Conservation (phyloP, 2,113 vertebrate species). For the Syngnathus typhle region DNA sequence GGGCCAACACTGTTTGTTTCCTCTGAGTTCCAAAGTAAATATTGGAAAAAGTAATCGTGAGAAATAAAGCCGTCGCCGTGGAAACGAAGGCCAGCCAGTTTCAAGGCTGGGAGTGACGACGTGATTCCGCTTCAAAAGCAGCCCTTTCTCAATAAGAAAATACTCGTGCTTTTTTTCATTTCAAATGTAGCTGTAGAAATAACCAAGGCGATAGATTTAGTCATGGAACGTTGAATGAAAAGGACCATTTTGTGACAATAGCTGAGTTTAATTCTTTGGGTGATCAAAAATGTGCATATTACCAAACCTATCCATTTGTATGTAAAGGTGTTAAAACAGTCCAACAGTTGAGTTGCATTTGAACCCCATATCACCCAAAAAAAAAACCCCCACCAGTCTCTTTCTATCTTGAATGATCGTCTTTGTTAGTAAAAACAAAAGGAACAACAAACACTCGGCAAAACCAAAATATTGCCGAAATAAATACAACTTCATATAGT, state of each 20-base stretch:
- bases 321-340: neutral
- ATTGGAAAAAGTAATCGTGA: too few species aligned
- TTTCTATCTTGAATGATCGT: neutral
- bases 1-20: too few species aligned
- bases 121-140: too few species aligned
- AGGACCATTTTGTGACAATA: neutral
- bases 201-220: neutral
- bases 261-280: neutral
- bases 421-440: neutral
- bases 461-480: neutral
- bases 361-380: neutral
- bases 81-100: too few species aligned
- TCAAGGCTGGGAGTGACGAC: too few species aligned
- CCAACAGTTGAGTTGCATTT: neutral
- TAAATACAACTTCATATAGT: slow-evolving; percentile 1
- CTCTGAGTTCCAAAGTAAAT: too few species aligned
- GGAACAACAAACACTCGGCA: neutral
- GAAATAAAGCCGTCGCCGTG: too few species aligned
- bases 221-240: neutral
- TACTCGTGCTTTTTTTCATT: neutral
- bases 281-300: neutral
- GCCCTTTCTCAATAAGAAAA: neutral
- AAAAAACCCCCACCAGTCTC: neutral
- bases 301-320: neutral
- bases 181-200: neutral